These are phyloP conservation scores for Simalia tracyae DNA, from an alignment of 2,797 vertebrate species.

Conservation along the genomic window DNA sequence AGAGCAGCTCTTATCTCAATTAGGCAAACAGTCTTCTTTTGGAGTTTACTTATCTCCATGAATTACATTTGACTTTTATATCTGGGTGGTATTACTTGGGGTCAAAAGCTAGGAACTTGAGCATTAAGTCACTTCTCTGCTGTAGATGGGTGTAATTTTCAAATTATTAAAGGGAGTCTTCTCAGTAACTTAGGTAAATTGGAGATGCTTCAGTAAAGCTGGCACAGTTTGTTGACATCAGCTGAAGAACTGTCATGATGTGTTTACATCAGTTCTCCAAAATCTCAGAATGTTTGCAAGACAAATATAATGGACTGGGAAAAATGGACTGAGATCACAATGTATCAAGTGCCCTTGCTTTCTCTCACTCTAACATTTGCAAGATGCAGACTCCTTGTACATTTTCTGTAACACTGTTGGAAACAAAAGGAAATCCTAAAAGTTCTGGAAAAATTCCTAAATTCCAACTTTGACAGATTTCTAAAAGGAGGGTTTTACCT, in stretches of 20 bases:
- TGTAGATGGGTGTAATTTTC: conserved; percentile 34
- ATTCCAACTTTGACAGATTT: not conserved
- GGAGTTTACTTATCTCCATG: conserved; percentile 42
- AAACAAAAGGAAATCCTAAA: not conserved
- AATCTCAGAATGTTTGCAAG: rapidly evolving
- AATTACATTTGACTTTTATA: conserved; percentile 21
- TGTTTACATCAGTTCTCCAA: conserved; percentile 37
- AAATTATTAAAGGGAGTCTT: conserved; percentile 15
- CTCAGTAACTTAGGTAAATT: conserved; percentile 33
- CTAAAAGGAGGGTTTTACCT: not conserved
- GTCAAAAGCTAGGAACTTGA: conserved; percentile 36
- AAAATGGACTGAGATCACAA: not conserved
- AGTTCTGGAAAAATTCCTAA: not conserved
- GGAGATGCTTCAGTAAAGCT: conserved; percentile 28
- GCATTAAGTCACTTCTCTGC: conserved; percentile 21
- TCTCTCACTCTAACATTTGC: not conserved
- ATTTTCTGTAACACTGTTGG: conserved; percentile 12
- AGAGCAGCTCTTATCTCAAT: conserved; percentile 45
- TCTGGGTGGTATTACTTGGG: conserved; percentile 31
- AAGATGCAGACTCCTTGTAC: not conserved
- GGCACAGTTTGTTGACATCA: rapidly evolving
- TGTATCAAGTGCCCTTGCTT: rapidly evolving
- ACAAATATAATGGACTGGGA: not conserved
- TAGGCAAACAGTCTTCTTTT: conserved; percentile 56
- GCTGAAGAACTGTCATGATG: conserved; percentile 6